A percentile compares a stretch with the other conserved stretches of the same genome.
Conservation (phyloP, 2,113 vertebrate genomes). For the Stegostoma tigrinum region DNA sequence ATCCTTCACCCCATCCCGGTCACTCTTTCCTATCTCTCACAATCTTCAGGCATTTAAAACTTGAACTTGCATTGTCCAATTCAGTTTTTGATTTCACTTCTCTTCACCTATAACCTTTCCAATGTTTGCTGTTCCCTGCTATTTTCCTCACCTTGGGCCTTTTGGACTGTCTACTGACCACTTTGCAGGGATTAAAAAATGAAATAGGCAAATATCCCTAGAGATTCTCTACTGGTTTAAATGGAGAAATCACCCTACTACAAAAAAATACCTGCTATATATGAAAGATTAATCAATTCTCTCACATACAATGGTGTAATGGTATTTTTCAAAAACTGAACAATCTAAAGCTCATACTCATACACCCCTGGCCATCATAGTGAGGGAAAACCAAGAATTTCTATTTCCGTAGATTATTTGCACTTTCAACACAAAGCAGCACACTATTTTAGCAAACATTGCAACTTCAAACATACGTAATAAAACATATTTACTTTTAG, state of each 20-base stretch:
- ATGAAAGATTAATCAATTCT: background rate
- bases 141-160: background rate
- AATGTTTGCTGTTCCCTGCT: background rate
- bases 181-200: background rate
- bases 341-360: background rate
- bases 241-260: background rate
- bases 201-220: background rate
- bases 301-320: background rate
- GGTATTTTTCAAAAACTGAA: background rate
- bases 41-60: background rate
- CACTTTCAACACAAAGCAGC: background rate
- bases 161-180: background rate
- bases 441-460: background rate
- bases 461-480: background rate
- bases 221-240: background rate
- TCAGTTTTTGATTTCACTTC: background rate
- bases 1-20: background rate
- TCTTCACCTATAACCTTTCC: background rate
- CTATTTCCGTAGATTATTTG: background rate
- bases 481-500: background rate
- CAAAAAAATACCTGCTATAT: background rate
- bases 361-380: background rate
- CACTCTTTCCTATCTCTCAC: background rate
- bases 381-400: background rate
- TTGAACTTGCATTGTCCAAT: background rate